phyloP scores from a whole-genome alignment of 1,140 invertebrate species.

The Drosophila rhopaloa region DNA sequence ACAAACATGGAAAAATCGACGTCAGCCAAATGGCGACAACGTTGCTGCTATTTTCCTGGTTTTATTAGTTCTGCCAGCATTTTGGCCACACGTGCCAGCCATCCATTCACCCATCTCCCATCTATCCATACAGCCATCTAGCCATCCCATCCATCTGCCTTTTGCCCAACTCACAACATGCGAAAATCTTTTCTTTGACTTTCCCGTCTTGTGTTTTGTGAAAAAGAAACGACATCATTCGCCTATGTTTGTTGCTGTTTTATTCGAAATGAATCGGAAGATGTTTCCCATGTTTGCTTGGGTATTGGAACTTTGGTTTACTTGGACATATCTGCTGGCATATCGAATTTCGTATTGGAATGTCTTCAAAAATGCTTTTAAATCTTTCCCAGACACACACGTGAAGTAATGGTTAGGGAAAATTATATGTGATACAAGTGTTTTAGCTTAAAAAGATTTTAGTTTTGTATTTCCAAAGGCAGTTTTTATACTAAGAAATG shows the following conservation, averaged over 20 bases:
- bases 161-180: slow-evolving; percentile 11
- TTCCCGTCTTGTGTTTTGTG: slow-evolving; percentile 22
- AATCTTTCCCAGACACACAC: neutral
- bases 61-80: slow-evolving; percentile 77
- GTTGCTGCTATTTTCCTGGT: slow-evolving; percentile 47
- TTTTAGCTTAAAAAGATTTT: no score
- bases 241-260: slow-evolving; percentile 39
- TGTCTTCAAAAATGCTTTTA: slow-evolving; percentile 36
- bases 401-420: neutral
- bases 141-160: slow-evolving; percentile 9
- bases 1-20: slow-evolving; percentile 79
- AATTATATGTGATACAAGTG: no score
- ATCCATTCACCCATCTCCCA: slow-evolving; percentile 56
- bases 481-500: no score
- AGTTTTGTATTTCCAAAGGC: no score
- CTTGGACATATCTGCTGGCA: slow-evolving; percentile 19
- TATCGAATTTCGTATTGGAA: slow-evolving; percentile 38
- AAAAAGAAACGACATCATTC: slow-evolving; percentile 72
- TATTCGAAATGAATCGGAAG: slow-evolving; percentile 31
- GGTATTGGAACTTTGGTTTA: slow-evolving; percentile 15
- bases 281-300: slow-evolving; percentile 25
- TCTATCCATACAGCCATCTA: slow-evolving; percentile 1
- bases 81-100: slow-evolving; percentile 79
- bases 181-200: slow-evolving; percentile 45
- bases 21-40: slow-evolving; percentile 68